Evolutionary conservation across 2,888 invertebrate genomes (phyloP).

Genomic region (Nemotelus pantherinus): DNA sequence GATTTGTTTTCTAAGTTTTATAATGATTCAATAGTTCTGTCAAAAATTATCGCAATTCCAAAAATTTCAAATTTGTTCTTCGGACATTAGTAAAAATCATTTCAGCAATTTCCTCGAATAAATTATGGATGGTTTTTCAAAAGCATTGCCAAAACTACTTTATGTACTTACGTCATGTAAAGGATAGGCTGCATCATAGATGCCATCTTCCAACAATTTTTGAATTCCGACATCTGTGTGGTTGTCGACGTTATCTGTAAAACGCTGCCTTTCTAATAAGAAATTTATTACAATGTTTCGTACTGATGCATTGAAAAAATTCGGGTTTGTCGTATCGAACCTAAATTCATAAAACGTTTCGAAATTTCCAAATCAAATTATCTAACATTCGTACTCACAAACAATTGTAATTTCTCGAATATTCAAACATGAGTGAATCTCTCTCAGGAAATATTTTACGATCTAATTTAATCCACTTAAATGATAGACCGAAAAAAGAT

Average conservation of each 20-base stretch:
- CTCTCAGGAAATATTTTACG: constrained; percentile 70
- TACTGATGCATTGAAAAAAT: constrained; percentile 74
- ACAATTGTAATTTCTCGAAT: constrained; percentile 76
- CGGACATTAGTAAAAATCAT: too few species aligned
- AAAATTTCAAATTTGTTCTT: too few species aligned
- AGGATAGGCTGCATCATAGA: constrained; percentile 78
- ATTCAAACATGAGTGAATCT: constrained; percentile 74
- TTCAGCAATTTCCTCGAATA: too few species aligned
- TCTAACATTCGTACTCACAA: constrained; percentile 67
- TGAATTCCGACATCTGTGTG: constrained; percentile 74
- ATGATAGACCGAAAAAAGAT: constrained; percentile 65
- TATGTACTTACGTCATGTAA: constrained; percentile 75
- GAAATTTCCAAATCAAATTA: not conserved
- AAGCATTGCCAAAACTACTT: not conserved
- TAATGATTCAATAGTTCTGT: too few species aligned
- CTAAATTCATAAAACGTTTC: constrained; percentile 59
- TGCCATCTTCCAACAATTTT: constrained; percentile 71
- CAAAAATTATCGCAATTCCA: too few species aligned
- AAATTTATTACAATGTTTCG: constrained; percentile 77
- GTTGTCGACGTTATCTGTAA: constrained; percentile 66
- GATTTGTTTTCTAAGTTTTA: too few species aligned
- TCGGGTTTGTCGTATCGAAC: constrained; percentile 73
- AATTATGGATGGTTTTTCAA: too few species aligned
- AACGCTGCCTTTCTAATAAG: constrained; percentile 77
- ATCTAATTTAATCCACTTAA: constrained; percentile 70